Evolutionary conservation across 1,140 invertebrate genomes (phyloP).

Genomic region (Liolophura sinensis): DNA sequence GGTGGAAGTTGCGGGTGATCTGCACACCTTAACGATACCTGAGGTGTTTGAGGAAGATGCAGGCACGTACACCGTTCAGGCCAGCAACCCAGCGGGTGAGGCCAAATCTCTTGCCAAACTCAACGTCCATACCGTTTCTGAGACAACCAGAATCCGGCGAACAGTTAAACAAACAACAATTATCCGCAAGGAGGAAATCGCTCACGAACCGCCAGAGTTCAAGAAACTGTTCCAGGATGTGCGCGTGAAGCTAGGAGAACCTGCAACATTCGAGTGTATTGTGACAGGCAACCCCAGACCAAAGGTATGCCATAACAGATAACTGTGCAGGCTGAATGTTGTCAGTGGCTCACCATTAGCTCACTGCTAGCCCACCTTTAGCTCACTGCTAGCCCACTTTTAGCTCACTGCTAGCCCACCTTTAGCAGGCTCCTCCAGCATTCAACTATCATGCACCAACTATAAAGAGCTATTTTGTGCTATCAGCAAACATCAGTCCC

Average conservation of each 20-base stretch:
- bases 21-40: conserved; percentile 70
- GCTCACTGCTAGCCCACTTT: not conserved
- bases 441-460: too few relatives aligned
- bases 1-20: conserved; percentile 82
- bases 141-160: conserved; percentile 15
- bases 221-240: conserved; percentile 52
- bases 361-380: too few relatives aligned
- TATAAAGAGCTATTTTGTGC: too few relatives aligned
- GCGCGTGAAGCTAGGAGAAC: conserved; percentile 60
- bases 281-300: conserved; percentile 73
- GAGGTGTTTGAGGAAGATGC: conserved; percentile 70
- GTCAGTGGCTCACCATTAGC: not conserved
- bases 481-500: too few relatives aligned
- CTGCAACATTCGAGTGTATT: conserved; percentile 73
- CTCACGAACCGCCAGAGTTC: conserved; percentile 55
- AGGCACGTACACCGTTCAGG: conserved; percentile 87
- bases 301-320: conserved; percentile 63
- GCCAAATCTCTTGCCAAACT: conserved; percentile 60
- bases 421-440: not conserved
- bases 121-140: conserved; percentile 60
- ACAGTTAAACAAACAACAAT: conserved; percentile 15
- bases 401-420: not conserved
- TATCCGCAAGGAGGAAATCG: conserved; percentile 19
- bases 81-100: conserved; percentile 70
- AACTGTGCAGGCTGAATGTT: not conserved